Evolutionary conservation across 2,888 invertebrate species (phyloP), one percentile per base, ranked within the genome.

Genomic region (Himalopsyche kuldschensis): DNA sequence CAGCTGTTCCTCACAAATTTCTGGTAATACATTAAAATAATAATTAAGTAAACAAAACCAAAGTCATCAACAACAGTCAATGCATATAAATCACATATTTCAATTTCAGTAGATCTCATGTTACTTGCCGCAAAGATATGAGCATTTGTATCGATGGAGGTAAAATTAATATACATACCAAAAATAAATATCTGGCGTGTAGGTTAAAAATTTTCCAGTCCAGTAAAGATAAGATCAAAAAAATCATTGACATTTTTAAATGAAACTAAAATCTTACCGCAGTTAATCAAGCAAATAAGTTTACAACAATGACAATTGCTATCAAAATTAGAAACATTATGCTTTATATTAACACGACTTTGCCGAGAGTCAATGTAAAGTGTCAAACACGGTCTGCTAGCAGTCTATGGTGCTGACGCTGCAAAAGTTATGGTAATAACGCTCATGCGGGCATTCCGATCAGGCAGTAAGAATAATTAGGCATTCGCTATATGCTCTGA

Each of bases 381-480:
- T 3, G 55, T 55, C 24, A 20, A 2, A n/a, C 55, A 24, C 24
- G 24, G 10, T 55, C 55, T 20, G 55, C 55, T 55, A 20, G 20
- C 24, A 20, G 55, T 48, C 48, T 48, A 48, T 48, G 48, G 48
- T 17, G 48, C 20, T 48, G 48, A 48, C n/a, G 6, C 48, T 48
- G 48, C 2, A 48, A 48, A 48, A 48, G 48, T 55, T 20, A 55
- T 24, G 15, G 24, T 20, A 55, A 55, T 55, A 20, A 55, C 20
- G 20, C 55, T 55, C 55, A 55, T 32, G 35, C 35, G 35, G 77
- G 31, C 77, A 24, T 63, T 80, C 10, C 10, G 55, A 27, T 84
- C 84, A 84, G 78, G 84, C 81, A 81, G 75, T 79, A 83, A 79
- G 47, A 78, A 30, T 27, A 76, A 55, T 24, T 20, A 78, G 17